Evolutionary conservation across 2,113 vertebrate species (phyloP), one percentile per base, ranked within the genome.

Genomic region (Probosciger aterrimus): DNA sequence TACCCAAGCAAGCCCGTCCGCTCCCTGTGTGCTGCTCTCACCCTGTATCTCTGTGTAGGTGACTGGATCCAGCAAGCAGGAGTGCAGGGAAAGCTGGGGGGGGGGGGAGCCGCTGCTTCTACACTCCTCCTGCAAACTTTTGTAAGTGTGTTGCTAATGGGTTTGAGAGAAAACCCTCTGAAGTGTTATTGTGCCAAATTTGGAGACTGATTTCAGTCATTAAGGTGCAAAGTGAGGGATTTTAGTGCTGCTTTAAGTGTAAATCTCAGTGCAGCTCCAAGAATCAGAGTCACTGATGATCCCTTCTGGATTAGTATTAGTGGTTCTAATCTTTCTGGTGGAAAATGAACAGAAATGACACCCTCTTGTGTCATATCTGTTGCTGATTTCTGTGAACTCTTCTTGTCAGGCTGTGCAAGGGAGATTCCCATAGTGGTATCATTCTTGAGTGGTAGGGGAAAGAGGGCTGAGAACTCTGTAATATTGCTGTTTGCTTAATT

Each of bases 171-270:
- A 90, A 87, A 93, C 50, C 80, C 82, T 93, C 95, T 93, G 44
- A 93, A 94, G 81, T 73, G 78, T 82, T 96, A 71, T 62, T 87
- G 71, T 79, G 60, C 75, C 84, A 76, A 82, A 92, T 95, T 86
- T 92, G 79, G 93, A 93, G 82, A 47, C 47, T 95, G 84, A 91
- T 94, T 96, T 88, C 76, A 33, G 59, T 94, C 79, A 89, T 93
- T 96, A 90, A 95, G 90, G 82, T 95, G 87, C 7, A 9, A 95
- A 95, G 50, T 3, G 39, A 93, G 67, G 70, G 88, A 92, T 91
- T 94, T 91, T 91, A 89, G 25, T 91, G 63, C 77, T 9, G 6
- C 67, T 93, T 86, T 86, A 92, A 92, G 83, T 92, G 79, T 85
- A 87, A 92, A 92, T 92, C 90, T 95, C 85, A 86, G 78, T 55